phyloP scores from a whole-genome alignment of 2,797 vertebrate genomes.

The Phataginus tricuspis region DNA sequence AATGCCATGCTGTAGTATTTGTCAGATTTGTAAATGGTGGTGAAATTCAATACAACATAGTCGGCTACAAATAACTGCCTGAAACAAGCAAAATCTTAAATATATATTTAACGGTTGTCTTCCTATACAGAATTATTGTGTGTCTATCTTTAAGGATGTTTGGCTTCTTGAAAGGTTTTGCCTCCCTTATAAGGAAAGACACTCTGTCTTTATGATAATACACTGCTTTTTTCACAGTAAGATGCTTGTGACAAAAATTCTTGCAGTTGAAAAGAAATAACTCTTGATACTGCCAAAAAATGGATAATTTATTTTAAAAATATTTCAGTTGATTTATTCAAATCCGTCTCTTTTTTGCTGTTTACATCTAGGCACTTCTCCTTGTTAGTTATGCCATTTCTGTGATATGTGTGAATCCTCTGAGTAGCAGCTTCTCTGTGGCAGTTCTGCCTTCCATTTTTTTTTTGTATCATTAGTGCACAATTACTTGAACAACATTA shows the following conservation, averaged over 20 bases:
- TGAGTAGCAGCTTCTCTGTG: background rate
- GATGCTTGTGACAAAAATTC: background rate
- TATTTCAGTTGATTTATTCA: background rate
- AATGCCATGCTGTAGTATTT: background rate
- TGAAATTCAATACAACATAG: background rate
- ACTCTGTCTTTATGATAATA: background rate
- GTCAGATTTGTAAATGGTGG: background rate
- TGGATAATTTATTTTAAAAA: background rate
- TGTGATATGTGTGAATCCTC: background rate
- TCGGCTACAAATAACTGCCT: background rate
- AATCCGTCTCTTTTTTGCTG: background rate
- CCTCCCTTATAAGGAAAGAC: background rate
- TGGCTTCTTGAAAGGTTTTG: background rate
- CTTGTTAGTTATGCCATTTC: background rate
- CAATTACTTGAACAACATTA: no score
- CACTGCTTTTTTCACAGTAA: background rate
- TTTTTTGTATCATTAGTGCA: no score
- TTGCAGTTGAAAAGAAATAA: background rate
- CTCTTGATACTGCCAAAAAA: background rate
- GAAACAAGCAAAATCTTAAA: background rate
- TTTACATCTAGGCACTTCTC: background rate
- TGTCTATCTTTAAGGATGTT: background rate
- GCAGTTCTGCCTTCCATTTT: fast-evolving
- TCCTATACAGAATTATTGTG: background rate
- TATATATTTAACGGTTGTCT: background rate